Evolutionary conservation across 1,140 invertebrate genomes (phyloP), one percentile per base, ranked within the genome.

Genomic region (Lasioglossum albipes): DNA sequence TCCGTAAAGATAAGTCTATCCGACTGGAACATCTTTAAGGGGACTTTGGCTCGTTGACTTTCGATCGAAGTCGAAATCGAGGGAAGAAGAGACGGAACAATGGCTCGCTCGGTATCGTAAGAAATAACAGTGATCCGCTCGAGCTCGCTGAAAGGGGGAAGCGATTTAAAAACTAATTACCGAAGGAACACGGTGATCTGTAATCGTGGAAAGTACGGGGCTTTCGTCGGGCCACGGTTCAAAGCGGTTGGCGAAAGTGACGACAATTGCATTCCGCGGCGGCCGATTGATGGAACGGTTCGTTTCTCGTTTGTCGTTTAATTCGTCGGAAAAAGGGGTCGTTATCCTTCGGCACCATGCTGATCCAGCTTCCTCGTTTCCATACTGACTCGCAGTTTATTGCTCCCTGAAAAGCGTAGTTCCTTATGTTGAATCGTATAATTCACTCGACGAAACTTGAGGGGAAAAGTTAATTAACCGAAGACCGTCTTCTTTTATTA

Each of bases 181-280:
- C 66, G n/a, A 68, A 49, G 66, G 66, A 68, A 68, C 66, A 68
- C 65, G 16, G 69, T 70, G 66, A 59, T 77, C 49, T 12, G 73
- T 57, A 42, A 67, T 75, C 67, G 74, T 75, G 66, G n/a, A 57
- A 67, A 75, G 20, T 45, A 31, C 22, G n/a, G 54, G 27, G 36
- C 42, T 61, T 49, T 62, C 66, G 36, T 52, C 13, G 42, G 42
- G 3, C 67, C 54, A n/a, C 54, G 75, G 59, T 77, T 77, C 67
- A 62, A 62, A 77, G 59, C 75, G 66, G 66, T 27, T 13, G 42
- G 66, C 66, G 75, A 77, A 77, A 77, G 57, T 59, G 75, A 77
- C 67, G 75, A 77, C 75, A 77, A 77, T 77, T 77, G 75, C 75
- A 71, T 77, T 77, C 75, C 75, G 67, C 57, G 57, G 75, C 54